These are phyloP conservation scores for Drosophila ogumai DNA, from an alignment of 1,140 invertebrate genomes.

Conservation along the genomic window DNA sequence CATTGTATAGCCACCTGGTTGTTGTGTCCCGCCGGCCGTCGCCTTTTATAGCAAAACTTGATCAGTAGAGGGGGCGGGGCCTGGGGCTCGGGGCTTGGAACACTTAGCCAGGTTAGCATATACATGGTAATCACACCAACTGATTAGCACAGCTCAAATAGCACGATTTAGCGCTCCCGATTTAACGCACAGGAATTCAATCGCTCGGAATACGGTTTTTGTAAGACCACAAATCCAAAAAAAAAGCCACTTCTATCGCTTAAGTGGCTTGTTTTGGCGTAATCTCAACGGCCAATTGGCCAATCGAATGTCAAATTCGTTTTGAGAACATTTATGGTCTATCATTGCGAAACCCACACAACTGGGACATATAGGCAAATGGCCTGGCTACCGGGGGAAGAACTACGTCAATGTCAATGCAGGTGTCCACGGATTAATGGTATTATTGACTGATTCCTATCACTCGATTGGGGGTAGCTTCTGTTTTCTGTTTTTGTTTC, in stretches of 20 bases:
- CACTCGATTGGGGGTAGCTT: conserved; percentile 38
- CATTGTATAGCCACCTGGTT: conserved; percentile 57
- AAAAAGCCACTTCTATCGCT: conserved; percentile 17
- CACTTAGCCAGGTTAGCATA: background rate
- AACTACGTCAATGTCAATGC: conserved; percentile 37
- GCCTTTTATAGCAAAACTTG: conserved; percentile 63
- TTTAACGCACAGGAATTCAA: conserved; percentile 31
- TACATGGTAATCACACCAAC: conserved; percentile 12
- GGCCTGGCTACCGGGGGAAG: conserved; percentile 1
- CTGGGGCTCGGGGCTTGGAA: background rate
- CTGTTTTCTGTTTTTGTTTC: background rate
- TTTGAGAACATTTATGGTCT: conserved; percentile 46
- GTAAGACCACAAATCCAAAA: conserved; percentile 7
- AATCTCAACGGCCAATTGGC: conserved; percentile 61
- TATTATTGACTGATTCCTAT: conserved; percentile 34
- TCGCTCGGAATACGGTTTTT: background rate
- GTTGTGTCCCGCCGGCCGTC: background rate
- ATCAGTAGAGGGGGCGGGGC: background rate
- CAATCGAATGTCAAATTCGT: conserved; percentile 56
- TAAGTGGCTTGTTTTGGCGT: conserved; percentile 53
- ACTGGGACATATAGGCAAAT: conserved; percentile 42
- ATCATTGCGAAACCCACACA: conserved; percentile 34
- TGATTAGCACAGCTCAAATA: conserved; percentile 24
- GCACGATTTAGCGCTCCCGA: conserved; percentile 20
- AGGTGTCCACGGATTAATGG: conserved; percentile 41